Conservation (phyloP, 64 coral and sea anemone genomes). For the Trachythela sp. region DNA sequence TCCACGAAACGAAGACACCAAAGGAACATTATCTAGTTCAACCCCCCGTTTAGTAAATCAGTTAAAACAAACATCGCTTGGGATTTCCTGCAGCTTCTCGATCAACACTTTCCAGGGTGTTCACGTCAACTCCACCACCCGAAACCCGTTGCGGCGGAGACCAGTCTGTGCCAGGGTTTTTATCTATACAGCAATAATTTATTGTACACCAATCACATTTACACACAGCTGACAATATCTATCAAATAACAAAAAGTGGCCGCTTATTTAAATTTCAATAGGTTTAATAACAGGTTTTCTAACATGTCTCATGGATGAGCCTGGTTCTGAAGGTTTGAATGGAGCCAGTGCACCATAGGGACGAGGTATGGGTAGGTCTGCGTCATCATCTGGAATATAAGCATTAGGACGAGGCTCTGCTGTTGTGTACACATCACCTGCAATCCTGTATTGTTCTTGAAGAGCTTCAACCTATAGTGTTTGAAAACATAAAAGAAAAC, state of each 20-base stretch:
- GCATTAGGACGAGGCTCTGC: conserved; percentile 99
- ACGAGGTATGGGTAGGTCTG: conserved; percentile 88
- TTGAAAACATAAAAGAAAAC: background rate
- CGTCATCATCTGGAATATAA: conserved; percentile 97
- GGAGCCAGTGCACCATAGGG: conserved; percentile 89
- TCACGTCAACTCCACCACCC: too few relatives aligned
- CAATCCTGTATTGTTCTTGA: conserved; percentile 79
- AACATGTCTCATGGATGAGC: conserved; percentile 93
- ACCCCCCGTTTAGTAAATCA: too few relatives aligned
- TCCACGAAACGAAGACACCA: too few relatives aligned
- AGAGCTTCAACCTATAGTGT: conserved; percentile 70
- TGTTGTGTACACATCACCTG: conserved; percentile 84
- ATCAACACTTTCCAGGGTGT: too few relatives aligned
- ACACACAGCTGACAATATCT: background rate
- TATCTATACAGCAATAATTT: background rate
- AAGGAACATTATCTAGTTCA: too few relatives aligned
- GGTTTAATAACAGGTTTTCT: conserved; percentile 95
- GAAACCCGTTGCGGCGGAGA: too few relatives aligned
- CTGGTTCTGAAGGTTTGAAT: conserved; percentile 94
- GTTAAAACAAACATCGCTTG: too few relatives aligned
- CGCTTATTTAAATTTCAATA: conserved; percentile 98
- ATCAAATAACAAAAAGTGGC: background rate
- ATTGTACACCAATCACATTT: background rate
- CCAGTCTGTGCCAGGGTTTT: too few relatives aligned
- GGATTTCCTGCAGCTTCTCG: too few relatives aligned